Conservation (phyloP, 2,113 vertebrate genomes). For the Ardeotis arabs region DNA sequence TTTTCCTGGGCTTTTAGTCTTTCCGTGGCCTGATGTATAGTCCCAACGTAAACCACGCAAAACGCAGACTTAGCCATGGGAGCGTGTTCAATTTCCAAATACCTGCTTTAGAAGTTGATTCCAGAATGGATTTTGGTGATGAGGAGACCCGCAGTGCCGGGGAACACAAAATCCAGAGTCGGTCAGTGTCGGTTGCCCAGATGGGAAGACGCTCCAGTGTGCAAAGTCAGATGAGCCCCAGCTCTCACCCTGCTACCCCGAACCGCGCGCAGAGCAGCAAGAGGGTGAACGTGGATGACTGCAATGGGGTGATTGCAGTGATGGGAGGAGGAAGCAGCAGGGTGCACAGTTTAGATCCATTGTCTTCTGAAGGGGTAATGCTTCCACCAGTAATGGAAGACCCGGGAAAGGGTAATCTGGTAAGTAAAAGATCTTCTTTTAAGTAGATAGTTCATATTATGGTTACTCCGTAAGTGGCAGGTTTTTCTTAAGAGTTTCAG, state of each 20-base stretch:
- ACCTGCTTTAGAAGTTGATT: conserved; percentile 65
- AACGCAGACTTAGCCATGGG: conserved; percentile 82
- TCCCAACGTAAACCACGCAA: conserved; percentile 53
- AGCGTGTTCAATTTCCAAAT: conserved; percentile 86
- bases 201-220: conserved; percentile 76
- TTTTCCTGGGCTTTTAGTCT: conserved; percentile 59
- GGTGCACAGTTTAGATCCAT: not conserved
- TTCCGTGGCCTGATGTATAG: conserved; percentile 71
- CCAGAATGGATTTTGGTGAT: conserved; percentile 72
- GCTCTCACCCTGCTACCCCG: conserved; percentile 71
- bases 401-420: conserved; percentile 73
- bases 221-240: conserved; percentile 77
- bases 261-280: conserved; percentile 67
- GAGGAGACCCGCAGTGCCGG: conserved; percentile 77
- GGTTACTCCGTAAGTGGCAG: accelerated
- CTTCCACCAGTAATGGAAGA: conserved; percentile 81
- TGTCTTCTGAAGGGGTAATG: conserved; percentile 25
- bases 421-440: conserved; percentile 59
- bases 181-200: conserved; percentile 71
- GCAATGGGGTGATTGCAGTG: conserved; percentile 70
- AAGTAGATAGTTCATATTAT: accelerated
- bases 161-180: conserved; percentile 69
- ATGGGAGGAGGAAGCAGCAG: conserved; percentile 3
- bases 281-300: conserved; percentile 66
- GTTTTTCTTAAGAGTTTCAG: not conserved